Evolutionary conservation across 2,113 vertebrate species (phyloP).

Genomic region (Entomyzon cyanotis): DNA sequence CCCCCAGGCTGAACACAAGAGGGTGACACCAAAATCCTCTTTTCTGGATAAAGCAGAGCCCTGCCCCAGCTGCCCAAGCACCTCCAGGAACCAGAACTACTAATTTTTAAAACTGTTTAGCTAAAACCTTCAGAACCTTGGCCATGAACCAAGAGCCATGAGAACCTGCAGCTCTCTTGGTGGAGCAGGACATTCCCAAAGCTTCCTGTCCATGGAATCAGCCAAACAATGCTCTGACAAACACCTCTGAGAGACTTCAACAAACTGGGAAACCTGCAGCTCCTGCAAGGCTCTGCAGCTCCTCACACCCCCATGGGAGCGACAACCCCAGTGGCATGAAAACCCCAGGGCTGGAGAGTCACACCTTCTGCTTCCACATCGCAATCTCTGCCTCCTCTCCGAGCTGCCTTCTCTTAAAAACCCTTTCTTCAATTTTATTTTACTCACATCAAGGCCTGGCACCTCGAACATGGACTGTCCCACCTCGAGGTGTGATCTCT

Average conservation of each 20-base stretch:
- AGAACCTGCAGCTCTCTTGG: neutral
- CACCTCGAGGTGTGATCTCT: neutral
- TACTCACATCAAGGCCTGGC: neutral
- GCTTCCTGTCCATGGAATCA: neutral
- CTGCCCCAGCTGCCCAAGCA: neutral
- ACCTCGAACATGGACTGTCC: neutral
- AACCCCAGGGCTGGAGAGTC: neutral
- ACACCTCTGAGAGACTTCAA: rapidly evolving
- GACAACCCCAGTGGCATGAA: neutral
- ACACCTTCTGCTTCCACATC: neutral
- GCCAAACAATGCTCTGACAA: neutral
- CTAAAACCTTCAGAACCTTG: neutral
- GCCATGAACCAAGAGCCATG: no score
- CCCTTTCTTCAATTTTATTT: rapidly evolving
- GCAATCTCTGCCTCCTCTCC: neutral
- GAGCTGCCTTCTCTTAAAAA: neutral
- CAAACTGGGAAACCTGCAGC: neutral
- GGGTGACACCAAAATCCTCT: neutral
- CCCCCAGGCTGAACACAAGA: neutral
- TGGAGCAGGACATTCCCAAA: neutral
- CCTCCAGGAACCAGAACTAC: neutral
- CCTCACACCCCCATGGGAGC: neutral
- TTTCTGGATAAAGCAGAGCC: neutral
- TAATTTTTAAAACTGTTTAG: neutral
- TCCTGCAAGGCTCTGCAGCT: neutral